Evolutionary conservation across 2,797 vertebrate genomes (phyloP).

Genomic region (Loris lydekkerianus): DNA sequence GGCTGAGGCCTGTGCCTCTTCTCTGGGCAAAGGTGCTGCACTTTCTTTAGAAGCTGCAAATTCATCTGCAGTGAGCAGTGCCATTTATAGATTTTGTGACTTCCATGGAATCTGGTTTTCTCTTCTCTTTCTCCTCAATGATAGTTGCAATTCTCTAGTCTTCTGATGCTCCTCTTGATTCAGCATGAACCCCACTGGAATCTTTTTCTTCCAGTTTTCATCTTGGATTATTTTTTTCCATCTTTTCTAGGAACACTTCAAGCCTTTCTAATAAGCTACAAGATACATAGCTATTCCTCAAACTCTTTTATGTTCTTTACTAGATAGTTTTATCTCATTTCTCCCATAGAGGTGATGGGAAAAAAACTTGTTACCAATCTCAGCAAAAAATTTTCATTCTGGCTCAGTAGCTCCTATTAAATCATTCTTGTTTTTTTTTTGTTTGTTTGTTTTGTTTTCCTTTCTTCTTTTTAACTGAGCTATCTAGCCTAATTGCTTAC

Average conservation of each 20-base stretch:
- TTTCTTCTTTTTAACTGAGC: not conserved
- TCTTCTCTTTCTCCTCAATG: constrained; percentile 17
- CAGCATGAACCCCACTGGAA: constrained; percentile 70
- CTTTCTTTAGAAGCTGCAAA: constrained; percentile 2
- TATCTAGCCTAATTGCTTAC: constrained; percentile 29
- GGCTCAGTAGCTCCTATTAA: constrained; percentile 19
- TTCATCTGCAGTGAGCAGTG: not conserved
- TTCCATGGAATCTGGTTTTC: constrained; percentile 69
- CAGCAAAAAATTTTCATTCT: constrained; percentile 55
- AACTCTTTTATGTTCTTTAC: constrained; percentile 48
- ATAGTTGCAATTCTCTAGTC: constrained; percentile 75
- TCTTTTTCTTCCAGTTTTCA: constrained; percentile 78
- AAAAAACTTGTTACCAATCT: constrained; percentile 40
- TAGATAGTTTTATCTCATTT: constrained; percentile 59
- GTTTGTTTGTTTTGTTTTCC: not conserved
- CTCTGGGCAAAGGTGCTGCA: not conserved
- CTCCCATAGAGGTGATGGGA: not conserved
- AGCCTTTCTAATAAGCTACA: constrained; percentile 76
- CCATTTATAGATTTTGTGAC: constrained; percentile 47
- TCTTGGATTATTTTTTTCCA: constrained; percentile 82
- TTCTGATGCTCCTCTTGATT: constrained; percentile 72
- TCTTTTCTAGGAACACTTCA: constrained; percentile 71
- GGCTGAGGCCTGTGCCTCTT: not conserved
- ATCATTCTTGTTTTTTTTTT: not conserved
- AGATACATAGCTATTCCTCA: constrained; percentile 67